Percentiles rank a stretch among this genome's conserved stretches.
Conservation (phyloP, 2,797 vertebrate genomes). For the Myotis findleyi region DNA sequence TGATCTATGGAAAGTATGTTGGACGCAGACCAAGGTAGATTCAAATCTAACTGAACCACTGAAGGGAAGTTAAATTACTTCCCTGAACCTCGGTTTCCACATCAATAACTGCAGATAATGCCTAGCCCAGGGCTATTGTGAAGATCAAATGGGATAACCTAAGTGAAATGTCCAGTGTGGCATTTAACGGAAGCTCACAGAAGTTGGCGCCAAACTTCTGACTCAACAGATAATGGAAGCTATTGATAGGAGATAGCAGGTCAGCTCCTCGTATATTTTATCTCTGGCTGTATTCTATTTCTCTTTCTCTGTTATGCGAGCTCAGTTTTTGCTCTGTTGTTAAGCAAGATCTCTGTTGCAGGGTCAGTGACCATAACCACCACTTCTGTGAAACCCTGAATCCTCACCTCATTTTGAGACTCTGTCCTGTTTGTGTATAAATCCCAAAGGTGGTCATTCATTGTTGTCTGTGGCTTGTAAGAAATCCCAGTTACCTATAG, state of each 20-base stretch:
- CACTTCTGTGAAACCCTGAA: background rate
- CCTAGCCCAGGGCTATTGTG: background rate
- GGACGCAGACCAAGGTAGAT: background rate
- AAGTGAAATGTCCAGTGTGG: background rate
- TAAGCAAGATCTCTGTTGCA: background rate
- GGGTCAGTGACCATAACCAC: background rate
- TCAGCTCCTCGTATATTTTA: background rate
- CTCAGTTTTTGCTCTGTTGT: background rate
- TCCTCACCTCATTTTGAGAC: background rate
- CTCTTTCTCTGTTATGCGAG: background rate
- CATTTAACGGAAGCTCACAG: background rate
- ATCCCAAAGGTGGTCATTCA: background rate
- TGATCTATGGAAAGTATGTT: background rate
- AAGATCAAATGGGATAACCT: background rate
- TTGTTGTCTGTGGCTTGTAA: background rate
- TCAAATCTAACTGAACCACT: background rate
- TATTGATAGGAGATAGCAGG: background rate
- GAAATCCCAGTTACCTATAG: background rate
- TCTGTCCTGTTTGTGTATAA: background rate
- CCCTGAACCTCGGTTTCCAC: background rate
- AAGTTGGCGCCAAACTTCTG: background rate
- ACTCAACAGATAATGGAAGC: background rate
- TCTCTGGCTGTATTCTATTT: background rate
- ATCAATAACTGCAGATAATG: background rate
- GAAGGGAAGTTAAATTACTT: background rate